Base-by-base conservation (phyloP, 2,113 vertebrate genomes). In the Melanerpes formicivorus region DNA sequence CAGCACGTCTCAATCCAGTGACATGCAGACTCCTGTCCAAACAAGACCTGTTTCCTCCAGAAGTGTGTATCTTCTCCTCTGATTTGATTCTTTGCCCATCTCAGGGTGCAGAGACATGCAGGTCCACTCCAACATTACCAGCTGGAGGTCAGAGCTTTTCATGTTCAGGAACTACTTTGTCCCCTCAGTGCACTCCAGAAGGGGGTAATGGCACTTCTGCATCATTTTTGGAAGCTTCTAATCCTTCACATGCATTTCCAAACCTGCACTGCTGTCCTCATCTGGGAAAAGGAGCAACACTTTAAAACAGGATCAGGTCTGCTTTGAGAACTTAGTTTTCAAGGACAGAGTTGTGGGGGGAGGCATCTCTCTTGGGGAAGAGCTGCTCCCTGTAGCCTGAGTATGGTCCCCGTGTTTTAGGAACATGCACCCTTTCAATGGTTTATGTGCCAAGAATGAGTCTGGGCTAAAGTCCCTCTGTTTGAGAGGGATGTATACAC, bases 401-500 rank as follows among this genome's bases (percentile, higher is more conserved):
- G 50, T 0, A 0, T 2, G 4, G 19, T 23, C 4, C 34, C 30
- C 7, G 2, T 23, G 37, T 34, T 84, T 69, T 37, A 34, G 29
- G 44, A 55, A 4, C 18, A 6, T 1, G 11, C 6, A 56, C 3
- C 16, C 8, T 21, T 14, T 79, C 10, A 3, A 18, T 30, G 56
- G 17, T 17, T 30, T 32, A 18, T 6, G 10, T 21, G 27, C 6
- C 0, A 3, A 77, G 46, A 42, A 17, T 0, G 6, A 80, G 14
- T 11, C 27, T 22, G 70, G 34, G 30, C 34, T 52, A 1, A 21
- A 48, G 19, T 7, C 11, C 11, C 25, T 42, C 21, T 2, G 4
- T 56, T 50, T 0, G 0, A 30, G 44, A 75, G 48, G 40, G n/a
- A 8, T 32, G 27, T 0, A 0, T 22, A 18, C 6, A 0, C 63